Evolutionary conservation across 2,797 vertebrate genomes (phyloP), one percentile per base, ranked within the genome.

Genomic region (Cichlasoma orientale): DNA sequence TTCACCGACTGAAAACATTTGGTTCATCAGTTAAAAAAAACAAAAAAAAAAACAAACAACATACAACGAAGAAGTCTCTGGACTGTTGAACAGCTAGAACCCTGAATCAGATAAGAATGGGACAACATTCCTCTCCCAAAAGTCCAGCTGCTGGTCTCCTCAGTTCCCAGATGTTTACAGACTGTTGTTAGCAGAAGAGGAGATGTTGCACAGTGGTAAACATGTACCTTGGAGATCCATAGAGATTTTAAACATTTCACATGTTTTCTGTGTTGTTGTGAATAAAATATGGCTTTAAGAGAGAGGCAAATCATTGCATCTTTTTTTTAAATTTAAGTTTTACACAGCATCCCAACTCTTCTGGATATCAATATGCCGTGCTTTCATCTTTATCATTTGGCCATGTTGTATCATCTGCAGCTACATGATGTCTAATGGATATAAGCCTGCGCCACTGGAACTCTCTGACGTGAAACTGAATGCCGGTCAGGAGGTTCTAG

Each of bases 401-500:
- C 16, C 14, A 16, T 69, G 71, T 36, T 80, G 80, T 86, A 56
- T 71, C n/a, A 2, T 75, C 83, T 92, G 72, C 90, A 99, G 98
- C 94, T 99, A 99, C 78, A 88, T 97, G 93, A 99, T 99, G 98
- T 96, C 97, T 86, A 99, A 98, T 83, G 97, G 98, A 89, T 99
- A 99, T 87, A 99, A 98, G 92, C 98, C 98, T 90, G 95, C 97
- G 57, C 98, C 98, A 82, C 96, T 99, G 92, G 98, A 99, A 56
- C 97, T 99, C 92, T 97, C 97, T 94, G 97, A 99, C 61, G 96
- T 99, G 85, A 99, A 98, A 87, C 93, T 99, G 74, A 96, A 95
- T 57, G 94, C 96, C 77, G 96, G 97, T 91, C 98, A 99, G 94
- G 98, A 99, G 95, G 92, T 97, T 95, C 95, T 99, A 84, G 98